phyloP scores from a whole-genome alignment of 2,888 invertebrate species.

The Drosophila tripunctata region DNA sequence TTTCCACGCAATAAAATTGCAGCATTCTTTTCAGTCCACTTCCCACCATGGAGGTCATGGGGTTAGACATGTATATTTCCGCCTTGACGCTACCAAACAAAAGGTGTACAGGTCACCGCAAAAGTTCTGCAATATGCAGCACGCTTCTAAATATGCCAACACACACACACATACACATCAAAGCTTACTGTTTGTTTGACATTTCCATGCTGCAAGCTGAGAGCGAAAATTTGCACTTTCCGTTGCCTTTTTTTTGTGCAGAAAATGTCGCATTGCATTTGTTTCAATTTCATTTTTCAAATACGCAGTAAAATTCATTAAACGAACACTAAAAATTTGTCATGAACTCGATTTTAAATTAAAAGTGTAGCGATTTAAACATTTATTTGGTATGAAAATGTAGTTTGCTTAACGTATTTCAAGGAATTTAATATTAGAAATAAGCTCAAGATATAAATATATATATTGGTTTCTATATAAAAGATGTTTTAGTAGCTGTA shows the following conservation, averaged over 20 bases:
- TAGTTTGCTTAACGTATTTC: no score
- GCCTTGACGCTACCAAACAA: constrained; percentile 56
- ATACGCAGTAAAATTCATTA: background rate
- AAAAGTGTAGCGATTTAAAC: no score
- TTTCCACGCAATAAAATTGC: constrained; percentile 66
- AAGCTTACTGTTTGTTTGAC: constrained; percentile 10
- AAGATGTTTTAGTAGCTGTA: no score
- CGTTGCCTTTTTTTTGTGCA: constrained; percentile 44
- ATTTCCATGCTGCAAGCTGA: constrained; percentile 9
- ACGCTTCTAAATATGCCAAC: constrained; percentile 34
- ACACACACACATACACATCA: background rate
- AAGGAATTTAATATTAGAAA: no score
- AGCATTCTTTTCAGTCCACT: constrained; percentile 23
- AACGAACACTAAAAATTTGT: no score
- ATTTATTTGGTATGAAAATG: no score
- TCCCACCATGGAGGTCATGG: constrained; percentile 14
- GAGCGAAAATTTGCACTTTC: constrained; percentile 38
- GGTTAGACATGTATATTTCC: constrained; percentile 30
- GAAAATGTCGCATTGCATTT: constrained; percentile 21
- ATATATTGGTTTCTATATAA: no score
- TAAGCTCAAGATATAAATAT: no score
- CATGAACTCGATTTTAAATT: no score
- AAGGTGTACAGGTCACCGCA: constrained; percentile 48
- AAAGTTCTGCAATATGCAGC: constrained; percentile 32
- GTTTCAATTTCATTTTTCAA: constrained; percentile 38